Conservation (phyloP, 2,113 vertebrate species). For the Euleptes europaea region DNA sequence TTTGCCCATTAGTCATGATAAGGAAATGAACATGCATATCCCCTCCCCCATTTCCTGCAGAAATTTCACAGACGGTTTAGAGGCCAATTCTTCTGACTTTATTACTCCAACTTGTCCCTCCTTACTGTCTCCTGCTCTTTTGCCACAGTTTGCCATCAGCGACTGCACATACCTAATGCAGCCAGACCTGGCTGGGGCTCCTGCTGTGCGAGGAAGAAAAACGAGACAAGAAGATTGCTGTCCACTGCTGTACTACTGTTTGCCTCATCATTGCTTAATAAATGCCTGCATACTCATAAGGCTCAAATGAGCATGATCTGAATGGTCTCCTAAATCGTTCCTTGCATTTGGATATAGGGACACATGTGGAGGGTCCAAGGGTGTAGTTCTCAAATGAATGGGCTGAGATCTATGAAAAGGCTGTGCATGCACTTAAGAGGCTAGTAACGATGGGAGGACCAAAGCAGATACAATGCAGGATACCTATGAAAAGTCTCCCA, state of each 20-base stretch:
- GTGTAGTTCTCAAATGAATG: background rate
- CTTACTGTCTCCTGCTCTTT: background rate
- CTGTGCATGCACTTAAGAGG: background rate
- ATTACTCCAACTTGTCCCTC: background rate
- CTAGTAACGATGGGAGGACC: background rate
- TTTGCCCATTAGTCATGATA: background rate
- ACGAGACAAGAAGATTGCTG: background rate
- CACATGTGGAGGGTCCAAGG: too few species aligned
- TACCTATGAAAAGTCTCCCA: too few species aligned
- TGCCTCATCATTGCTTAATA: background rate
- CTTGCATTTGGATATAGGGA: background rate
- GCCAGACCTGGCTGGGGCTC: background rate
- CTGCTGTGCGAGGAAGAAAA: background rate
- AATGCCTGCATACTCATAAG: background rate
- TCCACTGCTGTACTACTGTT: background rate
- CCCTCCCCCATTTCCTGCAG: background rate
- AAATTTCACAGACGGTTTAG: too few species aligned
- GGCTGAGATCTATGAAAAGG: background rate
- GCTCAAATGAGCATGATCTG: background rate
- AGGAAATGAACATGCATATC: background rate
- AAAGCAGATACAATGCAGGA: background rate
- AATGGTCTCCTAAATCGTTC: background rate
- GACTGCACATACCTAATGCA: background rate
- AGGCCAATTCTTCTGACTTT: background rate
- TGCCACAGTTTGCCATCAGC: background rate